Evolutionary conservation across 2,888 invertebrate genomes (phyloP).

Genomic region (Dione vanillae): DNA sequence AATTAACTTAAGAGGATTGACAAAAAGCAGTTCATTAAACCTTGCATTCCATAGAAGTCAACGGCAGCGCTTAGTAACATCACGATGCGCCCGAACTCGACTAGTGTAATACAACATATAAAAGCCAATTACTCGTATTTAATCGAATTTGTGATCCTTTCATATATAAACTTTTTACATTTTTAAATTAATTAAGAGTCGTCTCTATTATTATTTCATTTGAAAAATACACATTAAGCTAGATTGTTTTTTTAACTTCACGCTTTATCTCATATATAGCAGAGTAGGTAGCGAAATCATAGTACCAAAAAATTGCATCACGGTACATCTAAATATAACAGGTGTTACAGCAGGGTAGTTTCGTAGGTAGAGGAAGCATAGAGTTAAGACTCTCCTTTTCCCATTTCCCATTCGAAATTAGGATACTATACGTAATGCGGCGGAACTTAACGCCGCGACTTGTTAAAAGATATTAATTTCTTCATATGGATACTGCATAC

Average conservation of each 20-base stretch:
- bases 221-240: background rate
- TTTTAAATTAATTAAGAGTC: background rate
- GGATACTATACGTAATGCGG: no score
- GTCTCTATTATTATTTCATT: background rate
- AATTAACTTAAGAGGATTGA: background rate
- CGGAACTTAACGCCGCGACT: no score
- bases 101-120: background rate
- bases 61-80: slow-evolving; percentile 4
- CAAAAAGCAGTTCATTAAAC: slow-evolving; percentile 7
- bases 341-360: no score
- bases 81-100: slow-evolving; percentile 6
- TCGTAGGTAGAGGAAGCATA: no score
- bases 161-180: background rate
- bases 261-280: no score
- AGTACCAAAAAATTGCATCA: no score
- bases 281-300: no score
- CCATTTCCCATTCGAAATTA: no score
- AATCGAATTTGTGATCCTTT: background rate
- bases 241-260: background rate
- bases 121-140: background rate
- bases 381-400: no score
- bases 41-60: background rate
- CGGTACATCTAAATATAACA: no score
- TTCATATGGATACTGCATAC: no score
- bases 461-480: no score